Conservation (phyloP, 2,797 vertebrate species). For the Coluber constrictor region DNA sequence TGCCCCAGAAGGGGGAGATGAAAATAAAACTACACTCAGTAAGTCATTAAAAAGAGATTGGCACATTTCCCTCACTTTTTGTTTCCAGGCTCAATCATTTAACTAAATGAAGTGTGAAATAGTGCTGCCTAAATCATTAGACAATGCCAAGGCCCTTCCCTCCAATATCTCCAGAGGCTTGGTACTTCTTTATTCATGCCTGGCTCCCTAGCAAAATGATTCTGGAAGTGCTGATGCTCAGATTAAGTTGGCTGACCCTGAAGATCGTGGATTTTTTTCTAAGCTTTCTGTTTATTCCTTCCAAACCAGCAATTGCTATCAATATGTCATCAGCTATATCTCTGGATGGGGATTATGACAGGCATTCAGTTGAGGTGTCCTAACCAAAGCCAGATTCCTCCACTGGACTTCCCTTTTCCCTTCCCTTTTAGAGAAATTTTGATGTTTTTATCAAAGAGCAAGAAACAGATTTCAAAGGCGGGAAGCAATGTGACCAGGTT, state of each 20-base stretch:
- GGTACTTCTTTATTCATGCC: neutral
- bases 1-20: conserved; percentile 22
- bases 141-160: conserved; percentile 36
- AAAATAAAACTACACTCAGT: conserved; percentile 26
- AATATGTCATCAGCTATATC: neutral
- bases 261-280: neutral
- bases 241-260: neutral
- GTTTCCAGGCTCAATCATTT: conserved; percentile 45
- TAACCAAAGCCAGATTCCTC: neutral
- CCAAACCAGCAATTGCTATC: neutral
- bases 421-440: neutral
- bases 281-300: neutral
- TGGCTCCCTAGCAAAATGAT: neutral
- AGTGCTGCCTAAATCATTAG: conserved; percentile 49
- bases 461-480: neutral
- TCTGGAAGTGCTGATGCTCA: neutral
- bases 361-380: neutral
- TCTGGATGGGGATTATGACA: neutral
- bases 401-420: neutral
- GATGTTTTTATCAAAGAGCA: neutral
- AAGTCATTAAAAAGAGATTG: conserved; percentile 44
- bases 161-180: conserved; percentile 19
- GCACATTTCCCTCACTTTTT: conserved; percentile 35
- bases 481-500: neutral
- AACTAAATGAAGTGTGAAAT: conserved; percentile 61